phyloP scores from a whole-genome alignment of 1,140 invertebrate genomes.

The Eumeta japonica region DNA sequence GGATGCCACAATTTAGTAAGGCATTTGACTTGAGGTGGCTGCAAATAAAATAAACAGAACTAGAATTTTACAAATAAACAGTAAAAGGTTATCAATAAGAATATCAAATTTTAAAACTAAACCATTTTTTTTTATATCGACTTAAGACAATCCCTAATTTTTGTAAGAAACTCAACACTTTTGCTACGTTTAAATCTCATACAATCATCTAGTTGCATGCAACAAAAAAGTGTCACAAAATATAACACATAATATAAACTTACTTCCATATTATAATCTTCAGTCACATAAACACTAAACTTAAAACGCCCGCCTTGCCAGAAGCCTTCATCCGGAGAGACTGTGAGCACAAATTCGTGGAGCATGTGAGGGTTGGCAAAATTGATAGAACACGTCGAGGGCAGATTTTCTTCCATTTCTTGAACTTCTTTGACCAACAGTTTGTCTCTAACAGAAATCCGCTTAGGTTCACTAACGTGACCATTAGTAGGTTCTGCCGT shows the following conservation, averaged over 20 bases:
- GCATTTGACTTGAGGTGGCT: conserved; percentile 92
- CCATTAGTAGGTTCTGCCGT: conserved; percentile 41
- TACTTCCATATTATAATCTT: conserved; percentile 96
- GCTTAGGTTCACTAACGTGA: conserved; percentile 45
- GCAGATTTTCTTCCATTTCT: conserved; percentile 86
- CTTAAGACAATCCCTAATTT: too few species aligned
- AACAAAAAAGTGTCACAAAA: not conserved
- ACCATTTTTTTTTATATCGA: not conserved
- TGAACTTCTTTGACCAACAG: conserved; percentile 85
- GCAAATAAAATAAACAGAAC: conserved; percentile 35
- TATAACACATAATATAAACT: conserved; percentile 13
- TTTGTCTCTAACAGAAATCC: conserved; percentile 82
- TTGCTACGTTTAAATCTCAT: too few species aligned
- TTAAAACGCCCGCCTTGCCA: conserved; percentile 85
- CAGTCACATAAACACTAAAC: conserved; percentile 83
- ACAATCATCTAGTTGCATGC: too few species aligned
- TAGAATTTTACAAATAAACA: conserved; percentile 8
- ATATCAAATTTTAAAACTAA: not conserved
- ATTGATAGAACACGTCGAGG: conserved; percentile 73
- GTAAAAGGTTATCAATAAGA: conserved; percentile 3
- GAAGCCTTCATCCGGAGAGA: conserved; percentile 85
- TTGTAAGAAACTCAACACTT: too few species aligned
- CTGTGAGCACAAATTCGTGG: conserved; percentile 75
- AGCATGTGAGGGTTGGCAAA: conserved; percentile 83
- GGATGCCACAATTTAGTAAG: conserved; percentile 92